Evolutionary conservation across 2,888 invertebrate genomes (phyloP).

Genomic region (Anodontia alba): DNA sequence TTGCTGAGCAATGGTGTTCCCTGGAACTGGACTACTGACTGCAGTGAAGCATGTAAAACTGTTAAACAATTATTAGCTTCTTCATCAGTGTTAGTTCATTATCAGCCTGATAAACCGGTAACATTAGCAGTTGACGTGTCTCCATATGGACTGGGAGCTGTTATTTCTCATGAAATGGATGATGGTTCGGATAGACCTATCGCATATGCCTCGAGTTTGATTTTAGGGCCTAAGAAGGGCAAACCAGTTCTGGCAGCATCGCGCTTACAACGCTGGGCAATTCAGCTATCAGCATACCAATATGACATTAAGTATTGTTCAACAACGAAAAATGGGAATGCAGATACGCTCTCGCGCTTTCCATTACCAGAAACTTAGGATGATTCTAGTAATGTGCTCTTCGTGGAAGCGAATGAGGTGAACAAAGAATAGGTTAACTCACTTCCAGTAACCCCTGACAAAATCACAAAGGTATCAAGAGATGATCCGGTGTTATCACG

Average conservation of each 20-base stretch:
- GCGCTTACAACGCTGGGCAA: constrained; percentile 79
- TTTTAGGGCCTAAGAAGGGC: constrained; percentile 53
- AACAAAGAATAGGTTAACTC: constrained; percentile 5
- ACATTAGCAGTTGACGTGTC: constrained; percentile 63
- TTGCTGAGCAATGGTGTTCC: constrained; percentile 24
- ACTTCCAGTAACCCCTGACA: constrained; percentile 1
- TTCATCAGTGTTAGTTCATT: constrained; percentile 40
- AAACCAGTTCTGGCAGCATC: constrained; percentile 77
- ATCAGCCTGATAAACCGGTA: constrained; percentile 44
- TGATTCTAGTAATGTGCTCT: neutral
- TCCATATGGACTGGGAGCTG: constrained; percentile 62
- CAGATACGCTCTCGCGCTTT: constrained; percentile 75
- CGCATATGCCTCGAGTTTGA: constrained; percentile 60
- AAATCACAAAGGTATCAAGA: neutral
- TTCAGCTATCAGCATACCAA: constrained; percentile 41
- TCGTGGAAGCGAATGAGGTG: constrained; percentile 17
- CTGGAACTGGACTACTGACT: constrained; percentile 26
- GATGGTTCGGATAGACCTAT: constrained; percentile 84
- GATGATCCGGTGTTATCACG: constrained; percentile 20
- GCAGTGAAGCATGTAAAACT: constrained; percentile 20
- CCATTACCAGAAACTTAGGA: constrained; percentile 11
- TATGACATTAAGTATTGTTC: too few relatives aligned
- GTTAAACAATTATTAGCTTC: constrained; percentile 25
- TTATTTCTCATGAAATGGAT: constrained; percentile 75
- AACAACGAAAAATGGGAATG: constrained; percentile 66